Conservation (phyloP, 2,888 invertebrate species). For the Crocallis elinguaria region DNA sequence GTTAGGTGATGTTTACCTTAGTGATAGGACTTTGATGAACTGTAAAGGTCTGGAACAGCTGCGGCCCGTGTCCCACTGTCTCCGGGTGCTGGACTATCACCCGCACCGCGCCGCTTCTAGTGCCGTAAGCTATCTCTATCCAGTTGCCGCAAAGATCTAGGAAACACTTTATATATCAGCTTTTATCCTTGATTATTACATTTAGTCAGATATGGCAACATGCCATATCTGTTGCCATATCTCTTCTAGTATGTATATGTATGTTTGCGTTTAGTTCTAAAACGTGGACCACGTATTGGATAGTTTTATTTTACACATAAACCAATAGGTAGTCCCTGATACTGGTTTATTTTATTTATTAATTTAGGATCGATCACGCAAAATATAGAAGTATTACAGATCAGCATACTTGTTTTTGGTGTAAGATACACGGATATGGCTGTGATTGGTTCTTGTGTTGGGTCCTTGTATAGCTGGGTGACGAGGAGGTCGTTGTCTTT, state of each 20-base stretch:
- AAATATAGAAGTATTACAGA: too few species aligned
- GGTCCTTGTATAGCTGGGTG: constrained; percentile 97
- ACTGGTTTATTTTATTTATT: too few species aligned
- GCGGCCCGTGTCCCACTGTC: constrained; percentile 99
- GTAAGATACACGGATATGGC: constrained; percentile 99
- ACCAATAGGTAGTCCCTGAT: too few species aligned
- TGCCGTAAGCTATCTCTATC: constrained; percentile 99
- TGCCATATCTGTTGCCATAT: too few species aligned
- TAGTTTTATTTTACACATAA: too few species aligned
- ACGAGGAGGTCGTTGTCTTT: constrained; percentile 99
- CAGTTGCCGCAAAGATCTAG: constrained; percentile 98
- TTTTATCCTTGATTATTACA: too few species aligned
- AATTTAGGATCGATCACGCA: too few species aligned
- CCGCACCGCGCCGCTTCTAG: constrained; percentile 96
- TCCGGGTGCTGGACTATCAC: constrained; percentile 99
- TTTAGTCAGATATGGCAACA: too few species aligned
- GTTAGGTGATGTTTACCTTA: constrained; percentile 88
- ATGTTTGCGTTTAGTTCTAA: too few species aligned
- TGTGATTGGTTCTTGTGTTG: constrained; percentile 97
- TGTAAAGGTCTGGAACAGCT: constrained; percentile 98
- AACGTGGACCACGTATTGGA: too few species aligned
- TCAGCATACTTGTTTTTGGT: constrained; percentile 96
- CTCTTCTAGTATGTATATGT: too few species aligned
- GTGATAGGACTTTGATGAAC: constrained; percentile 98
- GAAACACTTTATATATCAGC: background rate